Evolutionary conservation across 2,888 invertebrate species (phyloP), one percentile per base, ranked within the genome.

Genomic region (Hesperia comma): DNA sequence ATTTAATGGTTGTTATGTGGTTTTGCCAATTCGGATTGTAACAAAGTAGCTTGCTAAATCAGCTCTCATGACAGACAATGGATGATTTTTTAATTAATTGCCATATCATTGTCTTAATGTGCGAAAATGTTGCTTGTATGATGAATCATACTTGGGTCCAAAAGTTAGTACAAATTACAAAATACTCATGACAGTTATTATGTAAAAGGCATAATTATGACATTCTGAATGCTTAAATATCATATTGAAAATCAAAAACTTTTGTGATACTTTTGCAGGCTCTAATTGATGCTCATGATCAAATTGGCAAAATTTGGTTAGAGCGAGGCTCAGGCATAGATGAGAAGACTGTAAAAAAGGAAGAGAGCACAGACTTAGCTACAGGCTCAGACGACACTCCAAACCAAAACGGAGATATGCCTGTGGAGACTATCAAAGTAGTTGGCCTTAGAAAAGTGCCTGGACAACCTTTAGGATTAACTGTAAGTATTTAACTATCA

Each of bases 221-320:
- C n/a, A n/a, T n/a, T n/a, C n/a, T n/a, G n/a, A n/a, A n/a, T n/a
- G n/a, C n/a, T n/a, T n/a, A n/a, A n/a, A n/a, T n/a, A n/a, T n/a
- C n/a, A n/a, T n/a, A n/a, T n/a, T n/a, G n/a, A n/a, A n/a, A n/a
- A n/a, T n/a, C n/a, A 26, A 26, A 26, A 26, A 4, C 2, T 26
- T 26, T 26, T 26, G 26, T 26, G 26, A n/a, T n/a, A n/a, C n/a
- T 14, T 43, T 68, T 64, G 19, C 40, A 96, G 95, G 96, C 96
- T 46, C 93, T 99, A 72, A 92, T 98, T 75, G 95, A 96, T 79
- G 96, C 97, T 70, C 98, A 99, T 94, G 98, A 99, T 94, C 95
- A 95, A 86, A 95, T 98, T 81, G 97, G 97, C 56, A 94, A 86
- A 72, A 83, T 93, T 79, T 93, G 93, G 93, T 74, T 93, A 43